A percentile compares a stretch with the other conserved stretches of the same genome.
These are phyloP conservation scores for Saturnia japonica DNA, from an alignment of 2,888 invertebrate species.

Conservation along the genomic window DNA sequence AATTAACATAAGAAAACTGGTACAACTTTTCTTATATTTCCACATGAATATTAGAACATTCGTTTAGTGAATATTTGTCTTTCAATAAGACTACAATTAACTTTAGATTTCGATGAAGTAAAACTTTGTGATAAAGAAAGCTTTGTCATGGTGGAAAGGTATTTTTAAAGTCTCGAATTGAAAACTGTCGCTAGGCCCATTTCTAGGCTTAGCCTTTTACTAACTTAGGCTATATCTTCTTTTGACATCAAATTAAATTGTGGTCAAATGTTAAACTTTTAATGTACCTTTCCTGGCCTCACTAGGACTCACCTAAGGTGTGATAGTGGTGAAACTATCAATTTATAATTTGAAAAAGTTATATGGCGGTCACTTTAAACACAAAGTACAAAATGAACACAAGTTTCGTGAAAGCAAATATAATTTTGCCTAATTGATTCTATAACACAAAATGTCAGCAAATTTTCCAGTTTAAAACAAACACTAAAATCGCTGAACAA, in stretches of 20 bases:
- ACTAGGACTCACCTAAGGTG: too few relatives aligned
- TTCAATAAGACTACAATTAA: background rate
- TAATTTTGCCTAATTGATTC: background rate
- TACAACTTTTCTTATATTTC: background rate
- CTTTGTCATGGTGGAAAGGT: too few relatives aligned
- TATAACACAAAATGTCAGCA: conserved; percentile 2
- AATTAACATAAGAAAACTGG: background rate
- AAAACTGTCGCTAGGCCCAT: too few relatives aligned
- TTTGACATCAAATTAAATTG: too few relatives aligned
- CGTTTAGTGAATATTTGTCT: too few relatives aligned
- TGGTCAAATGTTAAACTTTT: too few relatives aligned
- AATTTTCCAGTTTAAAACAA: conserved; percentile 2
- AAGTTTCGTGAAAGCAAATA: background rate
- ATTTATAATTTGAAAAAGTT: background rate
- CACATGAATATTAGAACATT: background rate
- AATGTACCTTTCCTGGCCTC: too few relatives aligned
- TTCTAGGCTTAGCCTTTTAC: too few relatives aligned
- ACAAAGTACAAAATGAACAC: background rate
- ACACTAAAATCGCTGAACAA: conserved; percentile 4
- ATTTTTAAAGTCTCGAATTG: too few relatives aligned
- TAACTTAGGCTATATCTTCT: too few relatives aligned
- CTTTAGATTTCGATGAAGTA: background rate
- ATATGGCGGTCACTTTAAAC: background rate
- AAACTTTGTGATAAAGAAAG: background rate
- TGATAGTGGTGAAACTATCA: background rate